Conservation (phyloP, 2,888 invertebrate genomes). For the Parnassius mnemosyne region DNA sequence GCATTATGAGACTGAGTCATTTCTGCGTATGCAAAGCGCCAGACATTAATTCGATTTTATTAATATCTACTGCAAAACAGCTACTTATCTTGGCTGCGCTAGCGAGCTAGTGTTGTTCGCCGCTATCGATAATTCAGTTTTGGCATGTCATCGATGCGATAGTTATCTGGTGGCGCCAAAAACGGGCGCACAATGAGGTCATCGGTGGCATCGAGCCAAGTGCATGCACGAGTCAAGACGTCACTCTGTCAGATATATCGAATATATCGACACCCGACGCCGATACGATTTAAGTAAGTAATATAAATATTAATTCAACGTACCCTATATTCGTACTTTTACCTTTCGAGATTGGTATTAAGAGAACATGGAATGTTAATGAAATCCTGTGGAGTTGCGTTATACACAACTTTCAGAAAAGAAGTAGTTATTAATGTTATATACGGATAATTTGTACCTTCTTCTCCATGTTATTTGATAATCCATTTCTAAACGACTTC, state of each 20-base stretch:
- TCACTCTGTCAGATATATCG: slow-evolving; percentile 39
- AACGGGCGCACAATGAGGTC: slow-evolving; percentile 70
- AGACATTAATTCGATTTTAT: slow-evolving; percentile 34
- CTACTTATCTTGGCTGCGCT: slow-evolving; percentile 10
- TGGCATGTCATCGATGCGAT: slow-evolving; percentile 70
- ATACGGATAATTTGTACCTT: too few species aligned
- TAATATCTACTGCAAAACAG: slow-evolving; percentile 26
- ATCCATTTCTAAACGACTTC: too few species aligned
- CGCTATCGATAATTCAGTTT: slow-evolving; percentile 55
- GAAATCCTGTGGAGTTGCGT: too few species aligned
- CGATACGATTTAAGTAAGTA: slow-evolving; percentile 8
- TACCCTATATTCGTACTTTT: too few species aligned
- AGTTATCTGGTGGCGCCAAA: slow-evolving; percentile 72
- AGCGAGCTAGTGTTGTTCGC: slow-evolving; percentile 44
- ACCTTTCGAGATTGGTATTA: too few species aligned
- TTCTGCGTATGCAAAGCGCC: slow-evolving; percentile 21
- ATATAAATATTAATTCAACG: neutral
- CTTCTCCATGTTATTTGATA: too few species aligned
- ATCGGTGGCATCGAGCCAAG: slow-evolving; percentile 70
- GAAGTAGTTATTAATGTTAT: too few species aligned
- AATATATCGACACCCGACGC: slow-evolving; percentile 19
- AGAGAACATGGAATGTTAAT: too few species aligned
- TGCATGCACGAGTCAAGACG: slow-evolving; percentile 51
- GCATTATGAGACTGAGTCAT: slow-evolving; percentile 23
- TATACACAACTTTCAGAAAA: too few species aligned